These are phyloP conservation scores for Caenorhabditis remanei DNA, from an alignment of 1,140 invertebrate genomes.

Conservation along the genomic window DNA sequence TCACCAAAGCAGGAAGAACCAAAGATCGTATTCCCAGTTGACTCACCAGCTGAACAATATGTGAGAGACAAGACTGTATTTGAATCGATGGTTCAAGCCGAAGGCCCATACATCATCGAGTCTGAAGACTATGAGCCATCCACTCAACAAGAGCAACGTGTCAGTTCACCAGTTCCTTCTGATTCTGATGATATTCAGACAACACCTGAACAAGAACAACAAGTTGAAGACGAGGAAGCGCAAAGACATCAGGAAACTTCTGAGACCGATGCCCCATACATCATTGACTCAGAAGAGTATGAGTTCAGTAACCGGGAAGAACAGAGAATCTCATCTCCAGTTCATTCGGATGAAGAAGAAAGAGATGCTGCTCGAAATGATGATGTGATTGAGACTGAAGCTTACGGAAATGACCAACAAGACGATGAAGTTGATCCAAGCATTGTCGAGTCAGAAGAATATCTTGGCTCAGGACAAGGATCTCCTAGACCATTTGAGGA, in stretches of 20 bases:
- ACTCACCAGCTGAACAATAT: neutral
- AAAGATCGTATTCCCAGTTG: conserved; percentile 34
- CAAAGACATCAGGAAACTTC: neutral
- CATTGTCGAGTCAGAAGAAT: conserved; percentile 20
- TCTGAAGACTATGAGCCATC: neutral
- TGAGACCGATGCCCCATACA: conserved; percentile 33
- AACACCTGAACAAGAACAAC: neutral
- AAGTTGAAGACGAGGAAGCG: conserved; percentile 2
- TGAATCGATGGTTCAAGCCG: conserved; percentile 13
- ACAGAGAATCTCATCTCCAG: conserved; percentile 45
- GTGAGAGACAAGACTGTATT: neutral
- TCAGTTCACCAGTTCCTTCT: conserved; percentile 21
- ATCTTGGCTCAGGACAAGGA: neutral
- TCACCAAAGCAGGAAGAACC: neutral
- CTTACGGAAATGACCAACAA: neutral
- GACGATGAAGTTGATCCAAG: conserved; percentile 15
- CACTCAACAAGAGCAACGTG: neutral
- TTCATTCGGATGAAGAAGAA: conserved; percentile 21
- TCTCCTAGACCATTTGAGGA: conserved; percentile 21
- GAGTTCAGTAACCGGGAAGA: conserved; percentile 9
- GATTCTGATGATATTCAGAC: neutral
- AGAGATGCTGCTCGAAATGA: neutral
- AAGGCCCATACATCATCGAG: conserved; percentile 17
- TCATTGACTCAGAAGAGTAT: conserved; percentile 52
- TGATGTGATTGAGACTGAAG: neutral